Evolutionary conservation across 2,797 vertebrate species (phyloP).

Genomic region (Echeneis naucrates): DNA sequence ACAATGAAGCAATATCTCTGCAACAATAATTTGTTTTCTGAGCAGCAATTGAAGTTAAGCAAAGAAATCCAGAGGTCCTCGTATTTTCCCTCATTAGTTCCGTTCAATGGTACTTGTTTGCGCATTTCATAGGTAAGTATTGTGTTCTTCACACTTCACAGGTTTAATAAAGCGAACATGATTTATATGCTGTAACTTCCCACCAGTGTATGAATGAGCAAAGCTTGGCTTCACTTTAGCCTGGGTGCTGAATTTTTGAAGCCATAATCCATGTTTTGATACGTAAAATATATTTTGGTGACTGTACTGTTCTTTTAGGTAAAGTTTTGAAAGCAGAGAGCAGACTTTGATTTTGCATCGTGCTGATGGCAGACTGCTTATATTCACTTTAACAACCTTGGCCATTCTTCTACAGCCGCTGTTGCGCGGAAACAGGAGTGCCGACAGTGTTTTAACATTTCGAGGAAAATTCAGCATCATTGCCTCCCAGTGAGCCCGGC

Average conservation of each 20-base stretch:
- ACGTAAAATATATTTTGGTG: not conserved
- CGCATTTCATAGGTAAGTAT: not conserved
- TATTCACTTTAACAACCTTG: not conserved
- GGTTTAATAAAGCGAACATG: too few relatives aligned
- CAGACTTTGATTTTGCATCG: not conserved
- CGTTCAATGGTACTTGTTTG: not conserved
- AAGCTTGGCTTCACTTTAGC: not conserved
- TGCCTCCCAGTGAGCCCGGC: not conserved
- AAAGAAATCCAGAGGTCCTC: not conserved
- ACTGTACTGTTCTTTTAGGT: not conserved
- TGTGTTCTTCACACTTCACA: not conserved
- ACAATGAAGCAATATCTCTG: not conserved
- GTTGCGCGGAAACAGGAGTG: not conserved
- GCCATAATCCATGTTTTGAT: too few relatives aligned
- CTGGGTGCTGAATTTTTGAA: not conserved
- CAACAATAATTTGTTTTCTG: not conserved
- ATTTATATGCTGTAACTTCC: not conserved
- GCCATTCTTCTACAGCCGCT: not conserved
- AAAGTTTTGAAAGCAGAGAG: not conserved
- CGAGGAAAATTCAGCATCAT: not conserved
- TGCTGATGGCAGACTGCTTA: not conserved
- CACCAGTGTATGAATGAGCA: not conserved
- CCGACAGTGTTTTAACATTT: not conserved
- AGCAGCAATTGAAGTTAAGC: not conserved
- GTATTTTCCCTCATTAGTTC: not conserved